Conservation (phyloP, 2,113 vertebrate genomes). For the Sminthopsis crassicaudata region DNA sequence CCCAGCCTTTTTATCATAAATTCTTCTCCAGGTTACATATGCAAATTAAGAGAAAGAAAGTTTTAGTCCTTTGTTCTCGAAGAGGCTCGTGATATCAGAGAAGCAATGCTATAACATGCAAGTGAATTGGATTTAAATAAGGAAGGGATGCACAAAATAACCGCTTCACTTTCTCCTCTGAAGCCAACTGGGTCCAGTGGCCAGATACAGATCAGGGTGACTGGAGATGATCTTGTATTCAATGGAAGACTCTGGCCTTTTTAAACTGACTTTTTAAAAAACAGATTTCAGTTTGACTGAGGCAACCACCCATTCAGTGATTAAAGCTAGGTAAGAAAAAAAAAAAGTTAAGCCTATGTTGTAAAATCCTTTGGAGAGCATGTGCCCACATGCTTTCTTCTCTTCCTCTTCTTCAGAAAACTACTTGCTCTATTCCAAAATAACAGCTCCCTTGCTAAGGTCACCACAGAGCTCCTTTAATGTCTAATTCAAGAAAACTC, state of each 20-base stretch:
- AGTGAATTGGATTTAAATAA: too few species aligned
- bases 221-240: too few species aligned
- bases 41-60: background rate
- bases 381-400: background rate
- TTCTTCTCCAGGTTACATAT: conserved; percentile 21
- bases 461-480: background rate
- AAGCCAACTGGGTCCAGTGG: too few species aligned
- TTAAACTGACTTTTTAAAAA: too few species aligned
- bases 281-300: too few species aligned
- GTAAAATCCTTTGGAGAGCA: background rate
- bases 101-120: too few species aligned
- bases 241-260: too few species aligned
- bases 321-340: background rate
- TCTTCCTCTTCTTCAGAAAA: background rate
- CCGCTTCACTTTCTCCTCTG: too few species aligned
- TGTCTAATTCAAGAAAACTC: conserved; percentile 3
- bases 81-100: too few species aligned
- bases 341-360: background rate
- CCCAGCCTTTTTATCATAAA: background rate
- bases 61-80: background rate
- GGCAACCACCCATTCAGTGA: too few species aligned
- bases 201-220: too few species aligned
- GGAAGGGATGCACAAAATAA: too few species aligned
- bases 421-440: background rate
- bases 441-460: background rate